Conservation (phyloP, 2,113 vertebrate genomes). For the Nipponia nippon region DNA sequence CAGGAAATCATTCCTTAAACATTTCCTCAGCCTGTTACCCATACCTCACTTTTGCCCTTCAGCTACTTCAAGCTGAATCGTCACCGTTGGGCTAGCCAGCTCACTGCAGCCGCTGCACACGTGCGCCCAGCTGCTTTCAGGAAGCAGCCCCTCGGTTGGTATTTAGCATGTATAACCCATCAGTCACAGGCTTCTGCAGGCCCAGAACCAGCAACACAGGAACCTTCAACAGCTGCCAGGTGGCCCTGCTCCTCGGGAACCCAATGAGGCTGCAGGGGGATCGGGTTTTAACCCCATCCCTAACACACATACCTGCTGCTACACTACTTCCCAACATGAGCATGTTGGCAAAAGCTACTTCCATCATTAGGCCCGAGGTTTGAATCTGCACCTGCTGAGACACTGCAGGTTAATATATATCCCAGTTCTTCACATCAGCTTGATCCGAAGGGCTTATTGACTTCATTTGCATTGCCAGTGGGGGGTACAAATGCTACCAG, state of each 20-base stretch:
- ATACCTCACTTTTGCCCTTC: not conserved
- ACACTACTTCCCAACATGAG: not conserved
- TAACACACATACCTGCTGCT: not conserved
- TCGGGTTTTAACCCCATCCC: not conserved
- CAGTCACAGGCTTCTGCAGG: not conserved
- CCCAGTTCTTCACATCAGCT: not conserved
- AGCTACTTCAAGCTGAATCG: not conserved
- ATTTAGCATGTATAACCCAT: not conserved
- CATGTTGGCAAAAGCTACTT: not conserved
- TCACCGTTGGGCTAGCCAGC: fast-evolving
- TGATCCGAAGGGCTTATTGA: not conserved
- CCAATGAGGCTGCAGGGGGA: not conserved
- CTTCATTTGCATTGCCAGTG: not conserved
- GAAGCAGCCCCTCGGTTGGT: not conserved
- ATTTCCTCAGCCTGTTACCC: not conserved
- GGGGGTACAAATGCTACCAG: not conserved
- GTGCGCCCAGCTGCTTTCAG: too few relatives aligned
- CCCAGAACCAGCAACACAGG: not conserved
- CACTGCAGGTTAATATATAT: not conserved
- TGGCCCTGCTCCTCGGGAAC: not conserved
- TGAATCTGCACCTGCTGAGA: not conserved
- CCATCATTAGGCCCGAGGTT: not conserved
- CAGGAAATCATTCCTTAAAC: not conserved
- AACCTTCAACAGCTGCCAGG: not conserved
- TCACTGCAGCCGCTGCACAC: not conserved